Percentiles rank a stretch among this genome's conserved stretches.
Conservation (phyloP, 1,140 invertebrate genomes). For the Cyclina sinensis region DNA sequence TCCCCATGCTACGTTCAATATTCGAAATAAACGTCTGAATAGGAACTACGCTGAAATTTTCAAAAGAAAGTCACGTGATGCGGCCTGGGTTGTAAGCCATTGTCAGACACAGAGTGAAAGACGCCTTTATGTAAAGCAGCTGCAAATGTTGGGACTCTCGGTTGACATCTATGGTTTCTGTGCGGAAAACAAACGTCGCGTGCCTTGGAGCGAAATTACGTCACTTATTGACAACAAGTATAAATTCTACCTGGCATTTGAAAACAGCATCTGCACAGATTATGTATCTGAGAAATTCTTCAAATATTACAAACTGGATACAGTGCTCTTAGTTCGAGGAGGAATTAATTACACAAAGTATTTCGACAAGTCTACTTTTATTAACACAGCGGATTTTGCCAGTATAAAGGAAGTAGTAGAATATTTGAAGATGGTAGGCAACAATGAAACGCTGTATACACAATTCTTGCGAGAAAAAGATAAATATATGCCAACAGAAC, state of each 20-base stretch:
- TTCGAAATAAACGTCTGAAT: neutral
- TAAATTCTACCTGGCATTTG: conserved; percentile 85
- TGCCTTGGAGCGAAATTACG: neutral
- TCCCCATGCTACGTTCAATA: neutral
- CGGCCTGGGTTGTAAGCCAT: conserved; percentile 67
- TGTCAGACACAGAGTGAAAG: conserved; percentile 88
- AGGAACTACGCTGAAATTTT: conserved; percentile 5
- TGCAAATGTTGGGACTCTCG: conserved; percentile 83
- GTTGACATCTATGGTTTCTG: conserved; percentile 90
- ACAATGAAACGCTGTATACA: no score
- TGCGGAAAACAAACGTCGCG: conserved; percentile 40
- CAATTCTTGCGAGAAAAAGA: no score
- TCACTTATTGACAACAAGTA: conserved; percentile 38
- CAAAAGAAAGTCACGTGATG: conserved; percentile 30
- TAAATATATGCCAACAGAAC: no score
- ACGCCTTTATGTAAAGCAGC: conserved; percentile 87
- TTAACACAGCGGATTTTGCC: no score
- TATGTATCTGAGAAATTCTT: conserved; percentile 99
- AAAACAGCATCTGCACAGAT: conserved; percentile 97
- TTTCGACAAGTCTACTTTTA: conserved; percentile 11
- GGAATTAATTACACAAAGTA: conserved; percentile 13
- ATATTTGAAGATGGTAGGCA: neutral
- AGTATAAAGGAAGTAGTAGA: neutral
- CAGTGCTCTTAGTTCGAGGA: conserved; percentile 44
- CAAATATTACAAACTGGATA: conserved; percentile 44